Evolutionary conservation across 2,113 vertebrate genomes (phyloP).

Genomic region (Platysteira castanea): DNA sequence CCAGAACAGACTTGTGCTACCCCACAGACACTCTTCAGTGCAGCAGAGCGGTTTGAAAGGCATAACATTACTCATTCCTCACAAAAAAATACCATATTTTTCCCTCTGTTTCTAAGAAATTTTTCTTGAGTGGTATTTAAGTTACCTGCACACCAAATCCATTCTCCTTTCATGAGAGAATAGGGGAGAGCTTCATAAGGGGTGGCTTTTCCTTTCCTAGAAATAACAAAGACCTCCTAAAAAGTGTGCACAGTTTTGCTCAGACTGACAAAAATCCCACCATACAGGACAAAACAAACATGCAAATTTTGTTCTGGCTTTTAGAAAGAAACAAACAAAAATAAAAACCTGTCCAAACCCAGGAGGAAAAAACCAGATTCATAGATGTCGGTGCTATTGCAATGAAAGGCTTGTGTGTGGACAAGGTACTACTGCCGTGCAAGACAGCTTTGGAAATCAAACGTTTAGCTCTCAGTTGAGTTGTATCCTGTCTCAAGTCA

Average conservation of each 20-base stretch:
- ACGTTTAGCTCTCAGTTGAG: background rate
- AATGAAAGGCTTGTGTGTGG: accelerated
- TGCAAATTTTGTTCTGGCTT: background rate
- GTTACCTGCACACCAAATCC: background rate
- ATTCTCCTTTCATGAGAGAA: background rate
- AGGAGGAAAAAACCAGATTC: background rate
- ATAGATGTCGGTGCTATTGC: background rate
- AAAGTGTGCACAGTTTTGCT: background rate
- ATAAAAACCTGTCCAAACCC: accelerated
- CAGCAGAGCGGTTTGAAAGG: background rate
- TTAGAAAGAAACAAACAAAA: background rate
- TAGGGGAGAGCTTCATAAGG: background rate
- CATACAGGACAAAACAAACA: background rate
- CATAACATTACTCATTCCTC: background rate
- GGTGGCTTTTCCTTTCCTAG: background rate
- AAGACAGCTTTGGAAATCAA: background rate
- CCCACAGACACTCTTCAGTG: background rate
- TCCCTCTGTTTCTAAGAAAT: background rate
- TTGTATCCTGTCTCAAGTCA: background rate
- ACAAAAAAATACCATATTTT: background rate
- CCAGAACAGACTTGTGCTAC: background rate
- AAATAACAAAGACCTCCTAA: background rate
- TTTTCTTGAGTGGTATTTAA: background rate
- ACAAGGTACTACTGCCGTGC: background rate
- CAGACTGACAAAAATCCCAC: background rate